Base-by-base conservation (phyloP, 2,888 invertebrate species). In the Tillus elongatus region DNA sequence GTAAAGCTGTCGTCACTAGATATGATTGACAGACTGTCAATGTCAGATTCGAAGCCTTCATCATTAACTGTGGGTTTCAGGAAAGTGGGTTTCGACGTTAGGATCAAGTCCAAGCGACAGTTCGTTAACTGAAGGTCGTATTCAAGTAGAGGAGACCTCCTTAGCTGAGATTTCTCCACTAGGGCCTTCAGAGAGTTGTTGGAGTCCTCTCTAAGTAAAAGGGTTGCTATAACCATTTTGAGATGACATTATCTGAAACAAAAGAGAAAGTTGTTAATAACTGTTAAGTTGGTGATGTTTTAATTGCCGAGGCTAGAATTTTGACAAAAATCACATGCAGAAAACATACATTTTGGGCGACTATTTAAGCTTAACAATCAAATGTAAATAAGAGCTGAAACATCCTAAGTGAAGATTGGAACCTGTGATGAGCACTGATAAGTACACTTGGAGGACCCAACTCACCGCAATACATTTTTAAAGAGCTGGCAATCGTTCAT, bases 21-120 rank as follows among this genome's bases (percentile, higher is more conserved):
- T 1, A 67, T 53, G 28, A 66, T 50, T 2, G 66, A 66, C 9
- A 64, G 47, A 34, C 55, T 65, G 44, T 68, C 69, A 26, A 66
- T 60, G 42, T 67, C 68, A 3, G 67, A 67, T 52, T 69, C 69
- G 53, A 69, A 69, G n/a, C 69, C 69, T 47, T 69, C 69, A 44
- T 69, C 69, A 2, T 46, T 35, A 3, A 46, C 37, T 1, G 46
- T 40, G 2, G 42, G 36, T 26, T 48, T 50, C 9, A 49, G 42
- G 41, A 46, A 31, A 9, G 42, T 42, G n/a, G 40, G 37, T 35
- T 49, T 52, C 8, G 52, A 46, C 2, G 50, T 37, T 13, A 52
- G 45, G 2, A 57, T 47, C 10, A 63, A 42, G 26, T 58, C 55
- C 9, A 65, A 46, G 30, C 62, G 60, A 39, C 49, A 51, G 30